A percentile compares a stretch with the other conserved stretches of the same genome.
These are phyloP conservation scores for Aviceda subcristata DNA, from an alignment of 2,113 vertebrate species.

Conservation along the genomic window DNA sequence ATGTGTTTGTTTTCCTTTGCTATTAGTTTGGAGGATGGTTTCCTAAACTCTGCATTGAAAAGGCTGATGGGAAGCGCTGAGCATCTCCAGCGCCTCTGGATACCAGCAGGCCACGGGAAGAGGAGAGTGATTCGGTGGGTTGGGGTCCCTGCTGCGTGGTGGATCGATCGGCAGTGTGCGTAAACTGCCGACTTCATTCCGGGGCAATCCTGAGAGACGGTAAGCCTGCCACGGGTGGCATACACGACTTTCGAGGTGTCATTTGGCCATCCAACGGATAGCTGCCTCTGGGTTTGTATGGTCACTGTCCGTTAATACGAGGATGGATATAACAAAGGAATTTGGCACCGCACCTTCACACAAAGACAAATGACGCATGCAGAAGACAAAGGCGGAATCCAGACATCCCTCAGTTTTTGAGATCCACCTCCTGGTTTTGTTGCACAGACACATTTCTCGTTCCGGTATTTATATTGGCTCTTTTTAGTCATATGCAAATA, in stretches of 20 bases:
- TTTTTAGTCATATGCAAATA: slow-evolving; percentile 28
- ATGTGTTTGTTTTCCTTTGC: neutral
- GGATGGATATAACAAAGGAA: neutral
- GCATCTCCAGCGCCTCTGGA: neutral
- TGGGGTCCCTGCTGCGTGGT: neutral
- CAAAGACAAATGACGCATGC: neutral
- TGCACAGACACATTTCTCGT: neutral
- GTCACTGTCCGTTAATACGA: neutral
- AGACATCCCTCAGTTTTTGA: neutral
- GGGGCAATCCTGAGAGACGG: neutral
- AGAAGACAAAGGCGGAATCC: neutral
- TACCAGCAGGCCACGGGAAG: neutral
- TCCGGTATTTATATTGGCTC: neutral
- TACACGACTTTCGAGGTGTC: neutral
- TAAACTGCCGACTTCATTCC: neutral
- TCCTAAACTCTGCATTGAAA: neutral
- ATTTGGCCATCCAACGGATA: neutral
- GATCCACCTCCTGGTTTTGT: neutral
- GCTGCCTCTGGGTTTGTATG: neutral
- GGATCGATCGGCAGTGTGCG: accelerated
- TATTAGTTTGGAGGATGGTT: neutral
- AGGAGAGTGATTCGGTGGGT: neutral
- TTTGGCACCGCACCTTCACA: neutral
- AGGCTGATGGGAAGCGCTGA: neutral
- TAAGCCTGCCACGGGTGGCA: neutral